Evolutionary conservation across 1,140 invertebrate species (phyloP).

Genomic region (Euwallacea fornicatus): DNA sequence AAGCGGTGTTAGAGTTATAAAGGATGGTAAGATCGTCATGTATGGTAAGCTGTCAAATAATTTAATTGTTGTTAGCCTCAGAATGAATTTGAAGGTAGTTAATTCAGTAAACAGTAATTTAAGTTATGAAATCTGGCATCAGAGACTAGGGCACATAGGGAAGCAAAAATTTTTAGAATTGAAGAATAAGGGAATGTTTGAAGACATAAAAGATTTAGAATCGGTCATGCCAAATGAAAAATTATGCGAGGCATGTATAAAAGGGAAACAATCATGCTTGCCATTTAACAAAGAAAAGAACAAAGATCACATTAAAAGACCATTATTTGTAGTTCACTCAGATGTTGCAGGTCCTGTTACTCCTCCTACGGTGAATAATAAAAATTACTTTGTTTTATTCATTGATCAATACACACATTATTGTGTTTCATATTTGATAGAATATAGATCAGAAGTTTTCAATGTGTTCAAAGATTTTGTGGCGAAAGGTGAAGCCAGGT

Average conservation of each 20-base stretch:
- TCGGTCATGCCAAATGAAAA: constrained; percentile 40
- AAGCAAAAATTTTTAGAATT: constrained; percentile 33
- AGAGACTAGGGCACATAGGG: constrained; percentile 30
- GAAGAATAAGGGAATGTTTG: constrained; percentile 47
- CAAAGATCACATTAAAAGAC: constrained; percentile 50
- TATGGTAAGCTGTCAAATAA: neutral
- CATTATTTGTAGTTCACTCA: constrained; percentile 53
- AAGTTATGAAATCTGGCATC: constrained; percentile 30
- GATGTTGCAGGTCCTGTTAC: constrained; percentile 56
- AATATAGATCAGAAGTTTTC: constrained; percentile 51
- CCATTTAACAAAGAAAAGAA: constrained; percentile 51
- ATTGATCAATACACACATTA: constrained; percentile 52
- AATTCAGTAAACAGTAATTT: constrained; percentile 7
- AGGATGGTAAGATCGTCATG: neutral
- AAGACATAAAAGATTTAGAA: constrained; percentile 45
- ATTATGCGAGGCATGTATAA: constrained; percentile 56
- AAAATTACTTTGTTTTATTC: constrained; percentile 52
- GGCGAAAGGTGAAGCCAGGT: constrained; percentile 50
- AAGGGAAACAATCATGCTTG: constrained; percentile 54
- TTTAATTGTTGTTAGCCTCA: neutral
- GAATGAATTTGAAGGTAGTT: neutral
- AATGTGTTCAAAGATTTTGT: constrained; percentile 49
- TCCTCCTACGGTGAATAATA: constrained; percentile 47
- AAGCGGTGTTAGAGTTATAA: constrained; percentile 4
- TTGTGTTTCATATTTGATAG: constrained; percentile 48